Base-by-base conservation (phyloP, 2,113 vertebrate genomes). In the Notothenia rossii region DNA sequence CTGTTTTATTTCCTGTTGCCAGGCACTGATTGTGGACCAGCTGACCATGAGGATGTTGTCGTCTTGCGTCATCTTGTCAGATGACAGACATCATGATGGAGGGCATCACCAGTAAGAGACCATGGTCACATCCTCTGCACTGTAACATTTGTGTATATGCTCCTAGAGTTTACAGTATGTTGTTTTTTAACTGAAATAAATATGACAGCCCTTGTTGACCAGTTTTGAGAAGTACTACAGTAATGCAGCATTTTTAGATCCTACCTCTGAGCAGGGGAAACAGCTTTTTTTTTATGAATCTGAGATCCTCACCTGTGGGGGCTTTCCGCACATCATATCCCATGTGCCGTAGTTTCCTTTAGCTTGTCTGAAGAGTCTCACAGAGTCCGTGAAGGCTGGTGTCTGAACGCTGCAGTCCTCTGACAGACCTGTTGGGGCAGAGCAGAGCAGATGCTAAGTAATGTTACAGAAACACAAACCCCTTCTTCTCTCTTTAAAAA, bases 271-370 rank as follows among this genome's bases (percentile, higher is more conserved):
- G 25, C 17, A 10, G 22, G 22, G n/a, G 15, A 63, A 29, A 33
- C 9, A 45, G 53, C 36, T 54, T 14, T 55, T 14, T 6, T 49
- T 22, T 63, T 11, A 33, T 29, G 56, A 46, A 36, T 66, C 9
- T 72, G 58, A 70, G 29, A 15, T 61, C 56, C 93, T 88, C 85
- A 98, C 98, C 97, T 98, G 97, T 71, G 94, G 93, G 75, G 98
- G 95, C 0, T 92, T 94, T 22, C 98, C 98, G 0, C 98, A 99
- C 71, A 99, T 96, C 97, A 99, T 96, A 71, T 99, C 98, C 98
- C 98, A 99, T 71, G 97, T 99, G 73, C 98, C 97, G 0, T 97
- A 99, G 83, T 97, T 95, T 79, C 97, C 97, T 84, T 94, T 95
- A 0, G 93, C 86, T 92, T 99, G 98, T 77, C 97, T 96, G 90